Evolutionary conservation across 2,797 vertebrate genomes (phyloP), one percentile per base, ranked within the genome.

Genomic region (Bovichtus variegatus): DNA sequence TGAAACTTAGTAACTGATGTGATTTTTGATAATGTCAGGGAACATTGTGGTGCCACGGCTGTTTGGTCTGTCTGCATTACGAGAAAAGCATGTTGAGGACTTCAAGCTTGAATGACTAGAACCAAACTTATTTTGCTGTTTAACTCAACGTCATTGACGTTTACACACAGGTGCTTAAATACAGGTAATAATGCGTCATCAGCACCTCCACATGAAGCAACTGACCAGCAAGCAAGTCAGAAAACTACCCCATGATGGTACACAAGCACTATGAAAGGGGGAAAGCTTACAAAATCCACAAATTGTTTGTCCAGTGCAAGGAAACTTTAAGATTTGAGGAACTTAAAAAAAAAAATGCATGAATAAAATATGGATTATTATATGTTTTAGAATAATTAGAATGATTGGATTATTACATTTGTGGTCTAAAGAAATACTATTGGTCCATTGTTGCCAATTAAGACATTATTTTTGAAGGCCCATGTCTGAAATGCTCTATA

Each of bases 1-100:
- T 71, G 68, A 73, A 81, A 74, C 40, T 2, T 59, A 76, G 66
- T 31, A 65, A 18, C 29, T 69, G 23, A 61, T 66, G 54, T 72
- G 66, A 75, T 64, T 40, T 74, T 11, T 60, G 40, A 72, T 71
- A 46, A 46, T 2, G 3, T 58, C 31, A 27, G 9, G 15, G 47
- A 57, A 21, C 63, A 38, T 16, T 23, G 6, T 44, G 53, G 27
- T 51, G 21, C 55, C 36, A 44, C 0, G 10, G 50, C 27, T 62
- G 19, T 27, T 68, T 60, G 23, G 29, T 53, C 11, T 59, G 44
- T 53, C 25, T 62, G 12, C 8, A 6, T 70, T 29, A 55, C 55
- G 12, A 57, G 40, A 69, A 41, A 51, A 49, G 19, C 29, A 9
- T 6, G 44, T 34, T 57, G 7, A 75, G 13, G 36, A 54, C 36